Evolutionary conservation across 2,113 vertebrate genomes (phyloP), one percentile per base, ranked within the genome.

Genomic region (Rhea americana): DNA sequence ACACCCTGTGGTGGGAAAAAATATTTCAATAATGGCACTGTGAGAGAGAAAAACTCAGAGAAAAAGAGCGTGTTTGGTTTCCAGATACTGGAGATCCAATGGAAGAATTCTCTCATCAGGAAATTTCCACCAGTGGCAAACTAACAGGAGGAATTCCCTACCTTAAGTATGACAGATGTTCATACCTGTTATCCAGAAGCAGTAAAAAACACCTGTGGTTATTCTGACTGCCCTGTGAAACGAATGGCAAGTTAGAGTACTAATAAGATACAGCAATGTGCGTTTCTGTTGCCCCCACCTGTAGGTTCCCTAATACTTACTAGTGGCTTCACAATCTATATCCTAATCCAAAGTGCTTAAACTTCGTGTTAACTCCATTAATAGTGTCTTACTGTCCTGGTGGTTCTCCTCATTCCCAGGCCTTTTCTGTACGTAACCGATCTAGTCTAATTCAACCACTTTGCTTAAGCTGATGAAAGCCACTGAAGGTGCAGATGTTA

Each of bases 181-280:
- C 75, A 66, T 80, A 81, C n/a, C 74, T 87, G 75, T 55, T 94
- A 61, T 59, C 56, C 68, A 96, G 93, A 78, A 91, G 90, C 78
- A 87, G 48, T 75, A 74, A 89, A 96, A 82, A 1, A 1, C 67
- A 70, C 68, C 84, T 68, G 82, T 79, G 70, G 55, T 70, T 90
- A n/a, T 77, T 88, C 73, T 89, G 73, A 62, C 76, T 88, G 85
- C 58, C 68, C 80, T 73, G 61, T 76, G 63, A 91, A 93, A 91
- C 63, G 82, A 76, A 85, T 4, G 19, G 62, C 0, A 0, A 68
- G 71, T 85, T 66, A 72, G 84, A 73, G 55, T 4, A 62, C 61
- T 74, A 83, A 87, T 85, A 80, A 93, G 89, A 70, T 56, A 58
- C 3, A 51, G 55, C 0, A 0, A 91, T 35, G 66, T 0, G 3